Conservation (phyloP, 2,888 invertebrate species). For the Ormyrus nitidulus region DNA sequence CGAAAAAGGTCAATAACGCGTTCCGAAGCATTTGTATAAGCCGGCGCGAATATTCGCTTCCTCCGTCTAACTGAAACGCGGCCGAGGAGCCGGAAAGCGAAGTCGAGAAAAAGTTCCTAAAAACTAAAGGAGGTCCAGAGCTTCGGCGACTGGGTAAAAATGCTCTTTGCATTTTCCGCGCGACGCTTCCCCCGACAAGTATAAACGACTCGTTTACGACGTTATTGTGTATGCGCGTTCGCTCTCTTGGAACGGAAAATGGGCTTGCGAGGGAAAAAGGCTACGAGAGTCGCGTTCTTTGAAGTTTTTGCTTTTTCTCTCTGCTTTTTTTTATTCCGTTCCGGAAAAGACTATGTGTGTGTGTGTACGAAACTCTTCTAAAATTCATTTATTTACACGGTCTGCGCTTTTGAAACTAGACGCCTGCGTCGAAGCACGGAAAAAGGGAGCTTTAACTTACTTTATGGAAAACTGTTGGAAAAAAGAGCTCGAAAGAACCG, state of each 20-base stretch:
- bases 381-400: conserved; percentile 51
- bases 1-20: neutral
- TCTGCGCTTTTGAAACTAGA: conserved; percentile 27
- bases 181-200: conserved; percentile 30
- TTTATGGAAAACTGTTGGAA: neutral
- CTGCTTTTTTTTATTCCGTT: conserved; percentile 18
- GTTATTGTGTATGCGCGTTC: neutral
- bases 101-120: conserved; percentile 41
- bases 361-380: conserved; percentile 5
- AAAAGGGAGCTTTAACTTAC: conserved; percentile 12
- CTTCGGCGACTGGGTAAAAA: conserved; percentile 31
- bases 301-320: conserved; percentile 9
- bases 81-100: conserved; percentile 3
- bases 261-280: neutral
- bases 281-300: conserved; percentile 15
- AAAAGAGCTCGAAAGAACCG: too few relatives aligned
- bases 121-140: conserved; percentile 3
- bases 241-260: neutral
- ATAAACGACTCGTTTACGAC: conserved; percentile 34
- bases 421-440: conserved; percentile 31
- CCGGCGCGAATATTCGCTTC: conserved; percentile 3
- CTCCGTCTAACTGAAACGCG: neutral
- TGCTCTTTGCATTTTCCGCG: neutral
- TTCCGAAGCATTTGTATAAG: conserved; percentile 9
- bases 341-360: neutral